Evolutionary conservation across 2,888 invertebrate species (phyloP).

Genomic region (Steinernema hermaphroditum): DNA sequence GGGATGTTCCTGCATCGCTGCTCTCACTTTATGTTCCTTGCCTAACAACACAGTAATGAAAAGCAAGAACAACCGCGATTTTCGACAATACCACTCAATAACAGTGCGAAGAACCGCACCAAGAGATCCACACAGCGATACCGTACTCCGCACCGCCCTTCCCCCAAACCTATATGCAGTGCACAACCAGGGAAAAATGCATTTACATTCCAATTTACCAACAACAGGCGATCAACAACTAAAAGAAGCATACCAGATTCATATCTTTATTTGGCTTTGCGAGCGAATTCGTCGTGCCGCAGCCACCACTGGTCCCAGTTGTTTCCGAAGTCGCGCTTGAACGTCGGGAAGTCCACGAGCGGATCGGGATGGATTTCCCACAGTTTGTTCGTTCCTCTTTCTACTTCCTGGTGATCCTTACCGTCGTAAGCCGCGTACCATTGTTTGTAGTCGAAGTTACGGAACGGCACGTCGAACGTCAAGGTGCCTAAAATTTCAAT

Average conservation of each 20-base stretch:
- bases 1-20: too few species aligned
- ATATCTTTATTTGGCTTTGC: slow-evolving; percentile 52
- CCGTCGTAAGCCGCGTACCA: slow-evolving; percentile 52
- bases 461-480: slow-evolving; percentile 59
- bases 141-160: too few species aligned
- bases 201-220: too few species aligned
- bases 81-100: too few species aligned
- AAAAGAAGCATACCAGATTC: background rate
- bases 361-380: slow-evolving; percentile 59
- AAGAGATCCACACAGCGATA: too few species aligned
- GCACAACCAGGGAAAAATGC: too few species aligned
- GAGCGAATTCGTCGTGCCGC: slow-evolving; percentile 55
- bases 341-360: slow-evolving; percentile 55
- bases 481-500: slow-evolving; percentile 55
- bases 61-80: too few species aligned
- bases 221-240: slow-evolving; percentile 26
- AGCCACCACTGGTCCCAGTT: slow-evolving; percentile 64
- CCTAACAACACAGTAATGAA: too few species aligned
- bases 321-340: slow-evolving; percentile 56
- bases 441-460: slow-evolving; percentile 59
- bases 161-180: too few species aligned
- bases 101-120: too few species aligned
- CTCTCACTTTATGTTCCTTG: too few species aligned
- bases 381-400: slow-evolving; percentile 21
- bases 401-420: slow-evolving; percentile 29